Evolutionary conservation across 2,113 vertebrate genomes (phyloP), one percentile per base, ranked within the genome.

Genomic region (Ibidorhyncha struthersii): DNA sequence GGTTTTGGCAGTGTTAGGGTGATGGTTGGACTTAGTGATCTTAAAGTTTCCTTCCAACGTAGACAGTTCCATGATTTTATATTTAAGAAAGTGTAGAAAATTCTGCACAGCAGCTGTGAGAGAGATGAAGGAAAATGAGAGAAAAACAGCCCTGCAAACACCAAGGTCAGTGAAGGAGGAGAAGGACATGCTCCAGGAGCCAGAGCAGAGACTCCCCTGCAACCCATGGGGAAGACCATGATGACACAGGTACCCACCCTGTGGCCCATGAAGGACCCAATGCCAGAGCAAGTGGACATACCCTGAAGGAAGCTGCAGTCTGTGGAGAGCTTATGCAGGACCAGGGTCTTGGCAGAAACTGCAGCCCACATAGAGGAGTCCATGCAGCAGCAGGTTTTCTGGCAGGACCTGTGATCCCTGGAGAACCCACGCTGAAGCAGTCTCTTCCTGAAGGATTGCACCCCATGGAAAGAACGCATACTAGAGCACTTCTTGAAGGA

Each of bases 221-320:
- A 56, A 6, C 11, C 50, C 3, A 2, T 19, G 45, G 18, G 49
- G 10, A 72, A 52, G 25, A 62, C 14, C 27, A 17, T 40, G 13
- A 17, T 36, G 27, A 55, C 10, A 56, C 34, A 65, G 58, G 32
- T 16, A 55, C 8, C 7, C 17, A 52, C 3, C 26, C 12, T 59
- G 27, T 10, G 79, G 32, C 11, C 9, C 32, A 32, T 27, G 34
- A 14, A 69, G 13, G 9, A 70, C 11, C 10, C 38, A 17, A 26
- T 0, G 2, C 3, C 3, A 17, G 38, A 78, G 10, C 13, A 16
- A 43, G 26, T 11, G 36, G 26, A 7, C 25, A 32, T 41, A 16
- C 4, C 32, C 21, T 45, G 32, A 32, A 79, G 47, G 32, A 61
- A 63, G 34, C 12, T 21, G 26, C 70, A 65, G 20, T 26, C 14